Evolutionary conservation across 2,888 invertebrate genomes (phyloP).

Genomic region (Acanthococcus lagerstroemiae): DNA sequence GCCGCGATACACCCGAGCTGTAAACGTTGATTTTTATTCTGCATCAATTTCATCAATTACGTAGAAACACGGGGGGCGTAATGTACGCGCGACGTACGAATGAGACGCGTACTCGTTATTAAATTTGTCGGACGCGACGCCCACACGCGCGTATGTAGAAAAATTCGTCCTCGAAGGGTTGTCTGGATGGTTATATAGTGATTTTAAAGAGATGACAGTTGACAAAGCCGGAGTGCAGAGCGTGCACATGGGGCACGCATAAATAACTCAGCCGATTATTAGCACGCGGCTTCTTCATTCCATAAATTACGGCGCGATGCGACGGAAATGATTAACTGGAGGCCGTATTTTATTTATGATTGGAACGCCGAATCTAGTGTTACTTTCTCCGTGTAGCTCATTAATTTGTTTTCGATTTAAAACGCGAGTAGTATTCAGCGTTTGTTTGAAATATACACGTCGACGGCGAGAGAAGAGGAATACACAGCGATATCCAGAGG

Average conservation of each 20-base stretch:
- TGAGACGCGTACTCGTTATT: not conserved
- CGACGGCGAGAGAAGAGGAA: too few relatives aligned
- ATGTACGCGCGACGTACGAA: not conserved
- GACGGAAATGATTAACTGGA: constrained; percentile 26
- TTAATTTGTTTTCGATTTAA: not conserved
- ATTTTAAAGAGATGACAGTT: constrained; percentile 29
- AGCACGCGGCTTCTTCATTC: constrained; percentile 28
- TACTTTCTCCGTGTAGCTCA: not conserved
- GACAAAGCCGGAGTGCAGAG: constrained; percentile 29
- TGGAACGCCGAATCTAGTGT: not conserved
- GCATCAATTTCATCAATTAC: too few relatives aligned
- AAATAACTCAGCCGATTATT: constrained; percentile 30
- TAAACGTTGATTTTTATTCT: too few relatives aligned
- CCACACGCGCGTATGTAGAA: not conserved
- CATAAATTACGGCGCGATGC: constrained; percentile 5
- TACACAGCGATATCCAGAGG: too few relatives aligned
- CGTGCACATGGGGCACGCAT: constrained; percentile 29
- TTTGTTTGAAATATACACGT: too few relatives aligned
- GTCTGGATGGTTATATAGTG: not conserved
- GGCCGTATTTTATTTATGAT: constrained; percentile 26
- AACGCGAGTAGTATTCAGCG: not conserved
- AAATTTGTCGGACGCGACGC: too few relatives aligned
- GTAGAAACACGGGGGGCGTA: too few relatives aligned
- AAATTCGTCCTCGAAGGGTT: not conserved
- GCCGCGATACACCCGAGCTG: too few relatives aligned